Percentiles rank a stretch among this genome's conserved stretches.
These are phyloP conservation scores for Latrodectus hesperus DNA, from an alignment of 2,888 invertebrate species.

Conservation along the genomic window DNA sequence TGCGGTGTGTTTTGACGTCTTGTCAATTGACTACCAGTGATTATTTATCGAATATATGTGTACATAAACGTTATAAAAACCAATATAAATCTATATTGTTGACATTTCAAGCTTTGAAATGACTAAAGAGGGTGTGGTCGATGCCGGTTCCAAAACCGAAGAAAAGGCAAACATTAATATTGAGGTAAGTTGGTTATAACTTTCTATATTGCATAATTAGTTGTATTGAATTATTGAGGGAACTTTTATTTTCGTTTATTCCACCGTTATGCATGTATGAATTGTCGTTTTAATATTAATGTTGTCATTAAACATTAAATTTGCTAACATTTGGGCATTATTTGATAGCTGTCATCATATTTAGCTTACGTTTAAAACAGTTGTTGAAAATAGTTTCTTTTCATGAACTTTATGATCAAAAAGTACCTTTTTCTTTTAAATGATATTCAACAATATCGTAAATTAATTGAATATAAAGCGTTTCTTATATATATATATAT, in stretches of 20 bases:
- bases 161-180: conserved; percentile 44
- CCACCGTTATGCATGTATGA: not conserved
- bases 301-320: not conserved
- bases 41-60: not conserved
- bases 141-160: conserved; percentile 58
- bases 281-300: not conserved
- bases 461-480: too few species aligned
- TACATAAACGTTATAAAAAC: not conserved
- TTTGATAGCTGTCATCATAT: not conserved
- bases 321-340: not conserved
- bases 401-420: too few species aligned
- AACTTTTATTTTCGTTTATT: not conserved
- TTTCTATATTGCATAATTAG: conserved; percentile 29
- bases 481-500: too few species aligned
- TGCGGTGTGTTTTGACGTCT: conserved; percentile 5
- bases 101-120: conserved; percentile 37
- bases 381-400: too few species aligned
- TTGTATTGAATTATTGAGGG: not conserved
- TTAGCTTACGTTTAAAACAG: too few species aligned
- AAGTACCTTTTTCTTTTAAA: too few species aligned
- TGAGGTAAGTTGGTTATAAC: conserved; percentile 35
- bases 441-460: too few species aligned
- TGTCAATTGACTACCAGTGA: not conserved
- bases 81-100: not conserved
- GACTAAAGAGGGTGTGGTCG: conserved; percentile 70